A percentile compares a stretch with the other conserved stretches of the same genome.
phyloP scores from a whole-genome alignment of 2,797 vertebrate species.

The Syngnathus rostellatus region DNA sequence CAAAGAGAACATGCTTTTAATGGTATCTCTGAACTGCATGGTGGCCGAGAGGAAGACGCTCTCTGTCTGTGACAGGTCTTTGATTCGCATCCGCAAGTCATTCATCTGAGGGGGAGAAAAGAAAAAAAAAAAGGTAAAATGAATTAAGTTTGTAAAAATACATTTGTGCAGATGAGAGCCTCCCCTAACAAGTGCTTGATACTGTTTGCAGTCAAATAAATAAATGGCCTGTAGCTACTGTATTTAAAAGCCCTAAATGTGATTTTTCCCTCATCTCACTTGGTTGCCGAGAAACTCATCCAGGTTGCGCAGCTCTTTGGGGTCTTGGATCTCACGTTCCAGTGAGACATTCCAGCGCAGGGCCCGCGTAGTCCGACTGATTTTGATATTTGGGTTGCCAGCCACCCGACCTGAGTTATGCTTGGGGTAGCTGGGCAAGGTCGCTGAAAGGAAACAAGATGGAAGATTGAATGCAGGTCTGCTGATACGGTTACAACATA shows the following conservation, averaged over 20 bases:
- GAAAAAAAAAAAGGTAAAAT: not conserved
- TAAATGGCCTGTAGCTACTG: not conserved
- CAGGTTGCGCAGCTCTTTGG: slow-evolving; percentile 83
- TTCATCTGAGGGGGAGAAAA: slow-evolving; percentile 73
- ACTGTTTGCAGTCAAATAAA: no score
- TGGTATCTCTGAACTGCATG: slow-evolving; percentile 82
- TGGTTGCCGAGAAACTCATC: slow-evolving; percentile 93
- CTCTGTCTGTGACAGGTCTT: slow-evolving; percentile 79
- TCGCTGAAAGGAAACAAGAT: slow-evolving; percentile 27
- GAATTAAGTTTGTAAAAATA: not conserved
- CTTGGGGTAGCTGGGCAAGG: slow-evolving; percentile 25
- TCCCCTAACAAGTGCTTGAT: no score
- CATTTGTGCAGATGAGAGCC: no score
- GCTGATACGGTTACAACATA: no score
- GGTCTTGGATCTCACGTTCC: slow-evolving; percentile 77
- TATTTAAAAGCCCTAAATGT: not conserved
- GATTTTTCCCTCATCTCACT: slow-evolving; percentile 54
- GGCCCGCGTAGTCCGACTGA: slow-evolving; percentile 76
- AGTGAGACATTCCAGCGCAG: slow-evolving; percentile 75
- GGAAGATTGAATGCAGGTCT: not conserved
- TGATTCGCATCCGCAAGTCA: slow-evolving; percentile 70
- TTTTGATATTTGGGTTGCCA: slow-evolving; percentile 75
- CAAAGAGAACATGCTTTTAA: slow-evolving; percentile 90
- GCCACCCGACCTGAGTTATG: slow-evolving; percentile 14
- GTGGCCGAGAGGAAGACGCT: slow-evolving; percentile 84